Base-by-base conservation (phyloP, 1,140 invertebrate species). In the Drosophila pandora region DNA sequence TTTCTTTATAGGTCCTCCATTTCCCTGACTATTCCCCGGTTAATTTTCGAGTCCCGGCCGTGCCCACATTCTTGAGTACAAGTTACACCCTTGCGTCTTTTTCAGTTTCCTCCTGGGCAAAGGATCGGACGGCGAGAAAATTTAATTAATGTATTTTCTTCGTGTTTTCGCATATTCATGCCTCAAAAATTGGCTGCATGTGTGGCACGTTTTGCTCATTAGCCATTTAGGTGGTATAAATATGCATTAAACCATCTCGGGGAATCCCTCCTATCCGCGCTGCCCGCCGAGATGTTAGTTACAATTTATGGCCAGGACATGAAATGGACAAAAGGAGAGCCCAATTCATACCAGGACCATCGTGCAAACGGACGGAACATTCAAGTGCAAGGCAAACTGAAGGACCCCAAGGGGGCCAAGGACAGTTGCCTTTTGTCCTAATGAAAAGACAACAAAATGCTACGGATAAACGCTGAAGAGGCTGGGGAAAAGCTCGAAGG, bases 141-240 rank as follows among this genome's bases (percentile, higher is more conserved):
- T 87, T 87, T 88, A 87, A 87, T 87, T 87, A 87, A 87, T 87
- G 82, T 79, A 70, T 88, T 87, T 87, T 47, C 82, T 87, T 87
- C 82, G 82, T 87, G 82, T 88, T 87, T 87, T 87, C 84, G 83
- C 82, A 87, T 87, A 87, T 87, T 87, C 82, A 87, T 88, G 83
- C 81, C 78, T 54, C 58, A 62, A 78, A 78, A 64, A 52, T 70
- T 54, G 61, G 37, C 47, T 70, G 64, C 61, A 75, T 72, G 59
- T 76, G 70, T 61, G 75, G 79, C 82, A 87, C 83, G 83, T 87
- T 87, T 87, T 79, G 71, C 80, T 87, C 82, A 87, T 87, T 87
- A 87, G 82, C 75, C 79, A 53, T 65, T 85, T 69, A 82, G 82
- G 82, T 87, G 82, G 80, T 82, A 81, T 85, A 85, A 87, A 85